Conservation (phyloP, 2,113 vertebrate species). For the Irena cyanogastra region DNA sequence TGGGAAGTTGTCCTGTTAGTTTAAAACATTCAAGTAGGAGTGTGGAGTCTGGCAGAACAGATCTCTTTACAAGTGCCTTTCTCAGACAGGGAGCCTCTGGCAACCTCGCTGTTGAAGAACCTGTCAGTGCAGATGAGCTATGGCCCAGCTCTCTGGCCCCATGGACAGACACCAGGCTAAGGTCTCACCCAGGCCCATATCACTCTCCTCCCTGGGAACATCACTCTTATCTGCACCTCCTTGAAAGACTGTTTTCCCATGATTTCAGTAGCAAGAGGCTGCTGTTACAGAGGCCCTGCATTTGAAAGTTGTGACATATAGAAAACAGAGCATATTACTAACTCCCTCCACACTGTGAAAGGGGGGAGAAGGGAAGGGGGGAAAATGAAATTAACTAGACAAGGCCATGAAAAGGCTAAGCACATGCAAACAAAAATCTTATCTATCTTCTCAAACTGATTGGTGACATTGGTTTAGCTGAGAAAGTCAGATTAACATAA, state of each 20-base stretch:
- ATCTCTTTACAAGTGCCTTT: neutral
- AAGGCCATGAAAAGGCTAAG: neutral
- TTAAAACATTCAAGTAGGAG: neutral
- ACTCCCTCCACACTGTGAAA: neutral
- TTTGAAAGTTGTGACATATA: neutral
- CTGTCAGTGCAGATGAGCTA: neutral
- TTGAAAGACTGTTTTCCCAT: neutral
- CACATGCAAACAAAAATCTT: neutral
- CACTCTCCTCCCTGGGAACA: neutral
- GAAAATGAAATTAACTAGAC: neutral
- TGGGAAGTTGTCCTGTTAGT: neutral
- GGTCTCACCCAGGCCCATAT: neutral
- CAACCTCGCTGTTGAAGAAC: neutral
- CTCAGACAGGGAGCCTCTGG: neutral
- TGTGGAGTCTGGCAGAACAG: neutral
- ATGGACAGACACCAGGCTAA: neutral
- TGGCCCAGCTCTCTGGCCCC: neutral
- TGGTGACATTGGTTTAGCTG: neutral
- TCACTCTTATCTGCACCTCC: neutral
- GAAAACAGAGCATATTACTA: neutral
- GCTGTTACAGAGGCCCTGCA: neutral
- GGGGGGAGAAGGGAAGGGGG: neutral
- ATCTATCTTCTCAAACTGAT: neutral
- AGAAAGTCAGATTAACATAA: neutral
- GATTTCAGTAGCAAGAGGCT: neutral